Evolutionary conservation across 35 echinoderm and acorn worm species (phyloP), one percentile per base, ranked within the genome.

Genomic region (Amphiura filiformis): DNA sequence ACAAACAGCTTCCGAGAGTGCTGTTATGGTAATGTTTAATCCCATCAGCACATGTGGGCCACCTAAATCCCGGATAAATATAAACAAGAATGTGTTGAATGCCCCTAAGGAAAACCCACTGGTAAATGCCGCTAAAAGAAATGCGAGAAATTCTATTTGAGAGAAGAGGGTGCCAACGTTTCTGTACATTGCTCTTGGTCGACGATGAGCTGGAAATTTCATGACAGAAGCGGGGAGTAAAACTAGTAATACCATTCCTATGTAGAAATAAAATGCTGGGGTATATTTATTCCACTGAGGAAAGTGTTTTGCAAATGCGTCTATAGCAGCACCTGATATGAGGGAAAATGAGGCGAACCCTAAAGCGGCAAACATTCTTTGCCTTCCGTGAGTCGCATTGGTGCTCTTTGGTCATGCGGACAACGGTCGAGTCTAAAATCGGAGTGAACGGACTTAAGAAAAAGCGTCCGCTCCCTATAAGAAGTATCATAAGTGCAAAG

Each of bases 41-140:
- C 61, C 61, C 61, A 70, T 89, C 31, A 93, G 38, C 23, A 85
- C 0, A 57, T 89, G 87, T 15, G 86, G 38, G 13, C 44, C 91
- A 80, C 79, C 28, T 14, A 93, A 30, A 20, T 93, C 91, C 17
- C 41, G 31, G 14, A 93, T 34, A 84, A 79, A 93, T 20, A 93
- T 39, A 42, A 93, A 93, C 37, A 93, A 31, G 47, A 84, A 93
- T 3, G 86, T 57, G 32, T 77, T 57, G 9, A 87, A 39, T 13
- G 86, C 65, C 18, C 79, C 86, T n/a, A 88, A 47, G 3, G 78
- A 80, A 18, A 44, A 38, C 20, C 85, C 85, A 37, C 61, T 65
- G 26, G 83, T 44, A 9, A 93, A 76, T 64, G 83, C 79, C 18
- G 88, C 12, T 12, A 88, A 40, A 20, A 84, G 76, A 31, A 56